Evolutionary conservation across 2,888 invertebrate species (phyloP).

Genomic region (Sycophila texana): DNA sequence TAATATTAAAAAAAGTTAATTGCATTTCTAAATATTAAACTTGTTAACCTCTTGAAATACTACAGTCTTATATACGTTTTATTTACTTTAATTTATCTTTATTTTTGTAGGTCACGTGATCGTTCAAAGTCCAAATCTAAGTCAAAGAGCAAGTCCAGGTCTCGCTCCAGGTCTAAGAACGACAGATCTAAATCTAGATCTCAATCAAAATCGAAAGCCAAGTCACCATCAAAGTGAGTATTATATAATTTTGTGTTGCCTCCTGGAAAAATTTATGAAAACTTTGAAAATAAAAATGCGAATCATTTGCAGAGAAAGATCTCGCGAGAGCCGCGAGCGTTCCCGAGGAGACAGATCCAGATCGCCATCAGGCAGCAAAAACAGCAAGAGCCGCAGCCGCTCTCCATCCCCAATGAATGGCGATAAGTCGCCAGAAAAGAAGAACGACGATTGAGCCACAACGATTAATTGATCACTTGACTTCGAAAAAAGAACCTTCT

Average conservation of each 20-base stretch:
- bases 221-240: constrained; percentile 77
- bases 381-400: constrained; percentile 74
- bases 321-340: constrained; percentile 70
- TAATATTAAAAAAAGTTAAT: background rate
- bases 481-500: constrained; percentile 55
- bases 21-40: no score
- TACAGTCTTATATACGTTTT: no score
- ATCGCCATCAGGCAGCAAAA: constrained; percentile 73
- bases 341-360: constrained; percentile 73
- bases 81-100: constrained; percentile 57
- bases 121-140: constrained; percentile 82
- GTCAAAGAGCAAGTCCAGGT: constrained; percentile 81
- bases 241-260: background rate
- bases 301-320: constrained; percentile 69
- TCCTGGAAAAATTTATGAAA: constrained; percentile 9
- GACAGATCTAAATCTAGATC: constrained; percentile 79
- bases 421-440: constrained; percentile 72
- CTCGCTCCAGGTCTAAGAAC: constrained; percentile 79
- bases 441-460: constrained; percentile 68
- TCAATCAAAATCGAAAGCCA: constrained; percentile 77
- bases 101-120: constrained; percentile 80
- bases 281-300: background rate
- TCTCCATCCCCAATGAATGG: constrained; percentile 74
- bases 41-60: no score
- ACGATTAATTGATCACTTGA: constrained; percentile 39